Evolutionary conservation across 2,113 vertebrate species (phyloP).

Genomic region (Drymodes brunneopygia): DNA sequence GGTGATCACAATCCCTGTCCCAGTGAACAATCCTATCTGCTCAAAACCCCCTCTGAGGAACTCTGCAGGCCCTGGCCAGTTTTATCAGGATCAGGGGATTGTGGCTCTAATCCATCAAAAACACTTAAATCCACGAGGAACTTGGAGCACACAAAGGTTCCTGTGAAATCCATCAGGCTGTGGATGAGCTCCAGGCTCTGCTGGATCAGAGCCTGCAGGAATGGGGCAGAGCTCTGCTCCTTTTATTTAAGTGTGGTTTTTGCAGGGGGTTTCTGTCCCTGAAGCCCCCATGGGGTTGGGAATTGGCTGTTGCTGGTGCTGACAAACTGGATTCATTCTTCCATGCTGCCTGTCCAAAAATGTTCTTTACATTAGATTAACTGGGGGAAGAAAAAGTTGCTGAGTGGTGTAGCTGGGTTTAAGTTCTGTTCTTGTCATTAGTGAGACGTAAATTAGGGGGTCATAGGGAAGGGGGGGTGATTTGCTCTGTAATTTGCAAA

Average conservation of each 20-base stretch:
- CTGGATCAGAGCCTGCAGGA: slow-evolving; percentile 10
- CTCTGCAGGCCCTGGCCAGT: not conserved
- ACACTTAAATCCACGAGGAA: slow-evolving; percentile 42
- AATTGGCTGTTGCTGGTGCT: not conserved
- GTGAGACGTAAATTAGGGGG: not conserved
- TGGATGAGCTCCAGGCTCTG: not conserved
- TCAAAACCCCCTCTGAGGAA: not conserved
- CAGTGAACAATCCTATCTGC: not conserved
- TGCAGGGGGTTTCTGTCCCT: not conserved
- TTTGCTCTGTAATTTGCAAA: not conserved
- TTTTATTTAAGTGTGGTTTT: not conserved
- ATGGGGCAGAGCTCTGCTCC: not conserved
- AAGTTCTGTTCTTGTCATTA: not conserved
- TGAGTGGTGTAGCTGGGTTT: not conserved
- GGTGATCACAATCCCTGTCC: not conserved
- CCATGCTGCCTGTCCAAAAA: not conserved
- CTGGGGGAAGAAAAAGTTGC: too few relatives aligned
- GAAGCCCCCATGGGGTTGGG: not conserved
- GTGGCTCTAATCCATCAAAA: slow-evolving; percentile 50
- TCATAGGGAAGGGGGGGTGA: not conserved
- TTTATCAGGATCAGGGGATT: slow-evolving; percentile 15
- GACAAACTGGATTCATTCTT: not conserved
- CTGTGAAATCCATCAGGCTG: slow-evolving; percentile 3
- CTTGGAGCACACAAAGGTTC: not conserved
- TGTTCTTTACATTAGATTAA: not conserved